Percentiles rank a stretch among this genome's conserved stretches.
These are phyloP conservation scores for Tauraco erythrolophus DNA, from an alignment of 2,113 vertebrate species.

Conservation along the genomic window DNA sequence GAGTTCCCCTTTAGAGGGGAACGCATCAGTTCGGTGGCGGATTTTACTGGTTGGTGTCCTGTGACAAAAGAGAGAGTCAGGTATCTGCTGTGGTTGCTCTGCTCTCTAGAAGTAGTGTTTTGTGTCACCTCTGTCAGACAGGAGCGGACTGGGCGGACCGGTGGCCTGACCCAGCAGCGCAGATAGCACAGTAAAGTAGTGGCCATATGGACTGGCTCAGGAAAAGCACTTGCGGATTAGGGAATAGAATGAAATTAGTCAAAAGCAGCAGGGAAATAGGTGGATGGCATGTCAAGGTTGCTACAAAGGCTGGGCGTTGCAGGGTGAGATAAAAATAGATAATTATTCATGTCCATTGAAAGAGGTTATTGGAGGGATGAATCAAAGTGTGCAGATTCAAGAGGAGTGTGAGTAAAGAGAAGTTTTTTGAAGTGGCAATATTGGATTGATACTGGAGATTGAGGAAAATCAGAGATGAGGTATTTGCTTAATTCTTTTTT, in stretches of 20 bases:
- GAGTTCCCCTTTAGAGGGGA: neutral
- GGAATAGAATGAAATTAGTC: slow-evolving; percentile 20
- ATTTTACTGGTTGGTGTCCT: slow-evolving; percentile 16
- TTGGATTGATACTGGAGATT: neutral
- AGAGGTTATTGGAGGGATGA: neutral
- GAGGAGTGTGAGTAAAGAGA: neutral
- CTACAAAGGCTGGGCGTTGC: neutral
- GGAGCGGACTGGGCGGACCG: neutral
- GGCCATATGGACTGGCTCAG: slow-evolving; percentile 35
- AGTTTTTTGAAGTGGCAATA: neutral
- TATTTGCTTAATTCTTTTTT: neutral
- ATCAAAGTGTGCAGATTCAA: neutral
- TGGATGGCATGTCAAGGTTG: slow-evolving; percentile 31
- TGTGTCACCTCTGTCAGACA: neutral
- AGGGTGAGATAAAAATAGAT: neutral
- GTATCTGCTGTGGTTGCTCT: neutral
- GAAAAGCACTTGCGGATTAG: slow-evolving; percentile 15
- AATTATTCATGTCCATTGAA: neutral
- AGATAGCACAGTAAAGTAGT: neutral
- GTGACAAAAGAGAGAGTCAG: neutral
- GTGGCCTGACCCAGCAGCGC: neutral
- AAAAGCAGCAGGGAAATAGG: slow-evolving; percentile 16
- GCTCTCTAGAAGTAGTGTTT: neutral
- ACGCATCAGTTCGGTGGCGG: neutral
- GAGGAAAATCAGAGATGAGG: neutral